These are phyloP conservation scores for Drosophila sucinea DNA, from an alignment of 1,140 invertebrate genomes.

Conservation along the genomic window DNA sequence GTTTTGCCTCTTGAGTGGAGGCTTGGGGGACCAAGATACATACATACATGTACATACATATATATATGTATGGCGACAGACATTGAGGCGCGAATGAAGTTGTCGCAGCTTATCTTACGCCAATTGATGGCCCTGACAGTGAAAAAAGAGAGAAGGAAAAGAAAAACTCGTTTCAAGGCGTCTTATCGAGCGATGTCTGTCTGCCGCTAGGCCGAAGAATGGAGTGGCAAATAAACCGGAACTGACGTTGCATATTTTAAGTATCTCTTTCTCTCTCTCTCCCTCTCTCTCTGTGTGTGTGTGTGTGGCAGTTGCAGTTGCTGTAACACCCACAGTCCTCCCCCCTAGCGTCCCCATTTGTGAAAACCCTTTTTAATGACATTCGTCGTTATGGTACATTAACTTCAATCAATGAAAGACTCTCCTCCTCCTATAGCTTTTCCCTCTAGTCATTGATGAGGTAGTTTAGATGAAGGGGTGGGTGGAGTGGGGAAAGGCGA, in stretches of 20 bases:
- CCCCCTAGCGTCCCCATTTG: neutral
- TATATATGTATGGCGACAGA: conserved; percentile 31
- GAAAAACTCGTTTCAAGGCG: conserved; percentile 49
- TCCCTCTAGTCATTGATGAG: neutral
- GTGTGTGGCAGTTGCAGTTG: conserved; percentile 9
- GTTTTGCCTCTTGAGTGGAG: conserved; percentile 22
- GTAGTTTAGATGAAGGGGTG: neutral
- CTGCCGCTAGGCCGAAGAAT: conserved; percentile 43
- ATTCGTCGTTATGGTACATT: conserved; percentile 58
- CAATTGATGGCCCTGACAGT: conserved; percentile 71
- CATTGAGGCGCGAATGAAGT: conserved; percentile 57
- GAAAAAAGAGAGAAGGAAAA: conserved; percentile 49
- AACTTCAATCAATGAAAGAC: conserved; percentile 70
- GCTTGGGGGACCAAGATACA: conserved; percentile 42
- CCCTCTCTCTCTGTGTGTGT: neutral
- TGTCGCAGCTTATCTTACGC: conserved; percentile 59
- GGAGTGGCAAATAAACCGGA: conserved; percentile 68
- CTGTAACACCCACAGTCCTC: conserved; percentile 14
- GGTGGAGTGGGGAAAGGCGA: conserved; percentile 8
- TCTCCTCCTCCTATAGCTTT: neutral
- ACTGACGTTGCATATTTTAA: conserved; percentile 36
- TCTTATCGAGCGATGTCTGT: conserved; percentile 44
- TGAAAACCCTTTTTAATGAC: conserved; percentile 38
- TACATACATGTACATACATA: conserved; percentile 23
- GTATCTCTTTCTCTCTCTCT: neutral